phyloP scores from a whole-genome alignment of 1,140 invertebrate genomes.

The Anastrepha obliqua region DNA sequence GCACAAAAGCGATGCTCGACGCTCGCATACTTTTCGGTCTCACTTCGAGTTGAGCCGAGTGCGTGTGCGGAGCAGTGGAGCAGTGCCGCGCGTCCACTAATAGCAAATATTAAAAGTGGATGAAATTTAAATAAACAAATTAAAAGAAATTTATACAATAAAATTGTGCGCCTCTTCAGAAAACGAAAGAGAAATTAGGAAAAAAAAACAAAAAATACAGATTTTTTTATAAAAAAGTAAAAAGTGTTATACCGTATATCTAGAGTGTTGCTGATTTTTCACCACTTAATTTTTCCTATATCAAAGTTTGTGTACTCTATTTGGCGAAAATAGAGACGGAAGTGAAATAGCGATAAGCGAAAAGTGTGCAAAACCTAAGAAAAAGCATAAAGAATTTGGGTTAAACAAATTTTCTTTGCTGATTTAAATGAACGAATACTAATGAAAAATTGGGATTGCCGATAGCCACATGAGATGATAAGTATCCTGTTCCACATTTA shows the following conservation, averaged over 20 bases:
- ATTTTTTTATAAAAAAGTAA: conserved; percentile 1
- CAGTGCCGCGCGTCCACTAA: conserved; percentile 22
- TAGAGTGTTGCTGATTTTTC: not conserved
- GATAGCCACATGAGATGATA: conserved; percentile 40
- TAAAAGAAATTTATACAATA: not conserved
- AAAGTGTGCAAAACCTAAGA: not conserved
- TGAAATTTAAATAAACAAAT: not conserved
- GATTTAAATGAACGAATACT: conserved; percentile 14
- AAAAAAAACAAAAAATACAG: not conserved
- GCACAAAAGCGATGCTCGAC: not conserved
- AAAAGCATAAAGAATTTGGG: not conserved
- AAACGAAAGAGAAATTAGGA: not conserved
- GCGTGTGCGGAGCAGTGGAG: conserved; percentile 44
- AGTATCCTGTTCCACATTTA: conserved; percentile 50
- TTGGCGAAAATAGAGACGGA: not conserved
- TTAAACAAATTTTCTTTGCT: conserved; percentile 8
- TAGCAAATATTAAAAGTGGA: conserved; percentile 40
- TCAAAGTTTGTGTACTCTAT: conserved; percentile 8
- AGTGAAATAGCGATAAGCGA: not conserved
- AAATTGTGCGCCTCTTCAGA: not conserved
- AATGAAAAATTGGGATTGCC: conserved; percentile 36
- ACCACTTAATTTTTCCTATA: not conserved
- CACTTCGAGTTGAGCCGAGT: conserved; percentile 51
- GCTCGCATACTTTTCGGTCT: conserved; percentile 28
- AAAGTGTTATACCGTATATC: not conserved